These are phyloP conservation scores for Emmelina monodactyla DNA, from an alignment of 2,888 invertebrate genomes.

Conservation along the genomic window DNA sequence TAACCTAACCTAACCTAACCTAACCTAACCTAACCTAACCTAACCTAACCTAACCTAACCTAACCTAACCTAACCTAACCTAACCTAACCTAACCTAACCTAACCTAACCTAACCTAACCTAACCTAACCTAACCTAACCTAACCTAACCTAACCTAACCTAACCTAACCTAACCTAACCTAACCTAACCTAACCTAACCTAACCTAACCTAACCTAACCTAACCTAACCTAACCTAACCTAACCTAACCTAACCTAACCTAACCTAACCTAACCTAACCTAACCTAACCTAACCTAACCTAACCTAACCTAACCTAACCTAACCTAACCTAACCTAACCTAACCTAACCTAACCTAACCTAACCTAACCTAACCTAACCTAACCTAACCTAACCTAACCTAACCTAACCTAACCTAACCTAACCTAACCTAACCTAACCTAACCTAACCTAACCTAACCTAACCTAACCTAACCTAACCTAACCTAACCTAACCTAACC, in stretches of 20 bases:
- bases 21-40: constrained; percentile 13
- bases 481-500: too few species aligned
- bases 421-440: constrained; percentile 19
- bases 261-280: constrained; percentile 19
- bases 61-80: too few species aligned
- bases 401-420: constrained; percentile 20
- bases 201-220: constrained; percentile 15
- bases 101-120: constrained; percentile 18
- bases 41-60: constrained; percentile 16
- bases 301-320: constrained; percentile 19
- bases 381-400: constrained; percentile 21
- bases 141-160: constrained; percentile 15
- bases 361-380: constrained; percentile 17
- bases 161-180: constrained; percentile 16
- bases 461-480: constrained; percentile 19
- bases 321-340: constrained; percentile 18
- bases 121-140: constrained; percentile 17
- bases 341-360: constrained; percentile 18
- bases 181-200: constrained; percentile 16
- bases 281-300: constrained; percentile 19
- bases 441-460: constrained; percentile 19
- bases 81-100: too few species aligned
- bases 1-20: constrained; percentile 15
- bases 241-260: constrained; percentile 20
- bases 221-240: constrained; percentile 18